Percentiles rank a stretch among this genome's conserved stretches.
Conservation (phyloP, 2,113 vertebrate genomes). For the Todiramphus saurophagus region DNA sequence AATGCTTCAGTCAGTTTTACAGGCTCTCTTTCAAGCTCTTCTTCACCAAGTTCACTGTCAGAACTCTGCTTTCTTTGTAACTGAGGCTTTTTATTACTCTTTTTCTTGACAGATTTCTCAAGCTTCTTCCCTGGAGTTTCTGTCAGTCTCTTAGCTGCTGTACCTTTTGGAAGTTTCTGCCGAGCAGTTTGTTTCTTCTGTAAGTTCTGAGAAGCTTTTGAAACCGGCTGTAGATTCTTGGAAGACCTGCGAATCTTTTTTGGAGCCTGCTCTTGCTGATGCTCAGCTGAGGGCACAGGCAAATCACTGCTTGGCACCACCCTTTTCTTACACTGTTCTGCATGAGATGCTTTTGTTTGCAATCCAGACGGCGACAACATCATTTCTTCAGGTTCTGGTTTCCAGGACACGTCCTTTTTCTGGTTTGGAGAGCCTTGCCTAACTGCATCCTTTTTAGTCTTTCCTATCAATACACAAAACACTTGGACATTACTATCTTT, state of each 20-base stretch:
- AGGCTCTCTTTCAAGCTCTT: neutral
- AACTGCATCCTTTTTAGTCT: neutral
- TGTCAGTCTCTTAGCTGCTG: neutral
- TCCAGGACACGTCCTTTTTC: neutral
- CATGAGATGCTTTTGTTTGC: neutral
- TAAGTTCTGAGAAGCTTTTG: neutral
- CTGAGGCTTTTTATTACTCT: neutral
- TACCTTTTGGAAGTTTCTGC: neutral
- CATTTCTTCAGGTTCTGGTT: neutral
- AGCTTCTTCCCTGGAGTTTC: neutral
- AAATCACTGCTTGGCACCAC: neutral
- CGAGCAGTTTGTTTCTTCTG: neutral
- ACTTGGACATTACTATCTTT: neutral
- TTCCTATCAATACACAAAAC: slow-evolving; percentile 40
- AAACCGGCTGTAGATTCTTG: neutral
- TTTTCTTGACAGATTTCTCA: neutral
- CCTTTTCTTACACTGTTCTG: neutral
- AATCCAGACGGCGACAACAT: neutral
- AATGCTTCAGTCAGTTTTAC: neutral
- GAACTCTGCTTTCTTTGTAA: neutral
- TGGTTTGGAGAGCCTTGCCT: neutral
- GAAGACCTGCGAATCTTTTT: neutral
- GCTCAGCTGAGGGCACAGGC: neutral
- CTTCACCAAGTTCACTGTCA: neutral
- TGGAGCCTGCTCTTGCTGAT: neutral